A percentile compares a stretch with the other conserved stretches of the same genome.
These are phyloP conservation scores for Drosophila aff. DNA, from an alignment of 1,140 invertebrate species.

Conservation along the genomic window DNA sequence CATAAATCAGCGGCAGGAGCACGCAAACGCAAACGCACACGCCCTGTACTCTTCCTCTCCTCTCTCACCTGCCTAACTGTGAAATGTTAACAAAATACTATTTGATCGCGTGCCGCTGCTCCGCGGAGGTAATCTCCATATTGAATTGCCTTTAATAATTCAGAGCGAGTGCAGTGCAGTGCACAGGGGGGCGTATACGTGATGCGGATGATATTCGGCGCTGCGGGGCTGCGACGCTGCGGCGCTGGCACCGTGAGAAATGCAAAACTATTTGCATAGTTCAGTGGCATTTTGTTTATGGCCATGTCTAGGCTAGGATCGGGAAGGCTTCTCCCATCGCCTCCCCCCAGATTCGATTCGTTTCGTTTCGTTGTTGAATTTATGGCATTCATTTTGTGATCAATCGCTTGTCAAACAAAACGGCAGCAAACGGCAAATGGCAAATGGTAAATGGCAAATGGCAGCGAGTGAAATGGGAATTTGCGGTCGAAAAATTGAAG, in stretches of 20 bases:
- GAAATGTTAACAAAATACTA: conserved; percentile 75
- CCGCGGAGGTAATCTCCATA: conserved; percentile 59
- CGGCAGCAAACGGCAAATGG: conserved; percentile 44
- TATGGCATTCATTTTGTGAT: conserved; percentile 75
- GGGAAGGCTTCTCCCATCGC: too few species aligned
- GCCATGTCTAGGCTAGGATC: neutral
- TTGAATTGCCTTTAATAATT: conserved; percentile 75
- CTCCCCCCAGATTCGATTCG: neutral
- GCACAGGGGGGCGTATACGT: conserved; percentile 63
- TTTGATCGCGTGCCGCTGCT: conserved; percentile 70
- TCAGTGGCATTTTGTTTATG: conserved; percentile 56
- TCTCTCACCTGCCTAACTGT: conserved; percentile 43
- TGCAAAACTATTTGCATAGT: conserved; percentile 77
- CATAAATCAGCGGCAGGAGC: conserved; percentile 59
- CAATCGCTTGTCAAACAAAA: conserved; percentile 70
- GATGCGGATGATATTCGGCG: conserved; percentile 32
- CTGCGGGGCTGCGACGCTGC: neutral
- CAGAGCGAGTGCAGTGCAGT: conserved; percentile 45
- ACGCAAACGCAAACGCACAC: conserved; percentile 29
- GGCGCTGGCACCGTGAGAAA: conserved; percentile 46
- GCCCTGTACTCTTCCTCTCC: too few species aligned
- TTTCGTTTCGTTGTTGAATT: conserved; percentile 44
- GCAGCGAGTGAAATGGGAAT: conserved; percentile 65
- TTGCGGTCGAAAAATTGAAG: conserved; percentile 67
- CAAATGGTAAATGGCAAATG: conserved; percentile 36